These are phyloP conservation scores for Trissolcus japonicus DNA, from an alignment of 2,888 invertebrate species.

Conservation along the genomic window DNA sequence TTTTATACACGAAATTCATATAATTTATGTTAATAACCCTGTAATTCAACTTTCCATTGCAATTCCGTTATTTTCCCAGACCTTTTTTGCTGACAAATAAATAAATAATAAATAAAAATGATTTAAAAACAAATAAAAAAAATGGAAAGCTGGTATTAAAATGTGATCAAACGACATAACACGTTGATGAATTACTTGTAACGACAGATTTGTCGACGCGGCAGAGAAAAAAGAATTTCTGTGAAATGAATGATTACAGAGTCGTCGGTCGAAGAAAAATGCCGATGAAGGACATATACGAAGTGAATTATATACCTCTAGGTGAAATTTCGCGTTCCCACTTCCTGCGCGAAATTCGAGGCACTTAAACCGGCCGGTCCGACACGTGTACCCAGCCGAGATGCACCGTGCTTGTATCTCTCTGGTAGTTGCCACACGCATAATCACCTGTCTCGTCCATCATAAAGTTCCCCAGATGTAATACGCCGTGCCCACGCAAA, in stretches of 20 bases:
- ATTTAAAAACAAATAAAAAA: background rate
- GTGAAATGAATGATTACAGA: slow-evolving; percentile 44
- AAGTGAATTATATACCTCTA: slow-evolving; percentile 52
- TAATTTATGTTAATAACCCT: too few relatives aligned
- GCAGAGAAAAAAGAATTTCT: too few relatives aligned
- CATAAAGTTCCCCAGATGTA: slow-evolving; percentile 72
- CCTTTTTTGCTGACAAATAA: background rate
- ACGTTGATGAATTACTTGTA: background rate
- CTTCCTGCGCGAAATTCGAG: slow-evolving; percentile 43
- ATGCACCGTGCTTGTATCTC: slow-evolving; percentile 46
- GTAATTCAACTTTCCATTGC: too few relatives aligned
- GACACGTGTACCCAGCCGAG: slow-evolving; percentile 37
- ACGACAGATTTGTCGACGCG: too few relatives aligned
- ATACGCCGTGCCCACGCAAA: slow-evolving; percentile 73
- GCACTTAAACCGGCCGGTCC: slow-evolving; percentile 32
- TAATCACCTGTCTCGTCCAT: slow-evolving; percentile 76
- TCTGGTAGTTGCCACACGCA: slow-evolving; percentile 73
- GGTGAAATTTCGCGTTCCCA: slow-evolving; percentile 49
- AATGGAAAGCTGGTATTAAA: too few relatives aligned
- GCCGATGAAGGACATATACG: slow-evolving; percentile 32
- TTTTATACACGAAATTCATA: too few relatives aligned
- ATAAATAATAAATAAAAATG: background rate
- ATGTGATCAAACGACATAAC: background rate
- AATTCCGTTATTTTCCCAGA: too few relatives aligned
- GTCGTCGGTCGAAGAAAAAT: slow-evolving; percentile 2